These are phyloP conservation scores for Podargus strigoides DNA, from an alignment of 2,797 vertebrate genomes.

Conservation along the genomic window DNA sequence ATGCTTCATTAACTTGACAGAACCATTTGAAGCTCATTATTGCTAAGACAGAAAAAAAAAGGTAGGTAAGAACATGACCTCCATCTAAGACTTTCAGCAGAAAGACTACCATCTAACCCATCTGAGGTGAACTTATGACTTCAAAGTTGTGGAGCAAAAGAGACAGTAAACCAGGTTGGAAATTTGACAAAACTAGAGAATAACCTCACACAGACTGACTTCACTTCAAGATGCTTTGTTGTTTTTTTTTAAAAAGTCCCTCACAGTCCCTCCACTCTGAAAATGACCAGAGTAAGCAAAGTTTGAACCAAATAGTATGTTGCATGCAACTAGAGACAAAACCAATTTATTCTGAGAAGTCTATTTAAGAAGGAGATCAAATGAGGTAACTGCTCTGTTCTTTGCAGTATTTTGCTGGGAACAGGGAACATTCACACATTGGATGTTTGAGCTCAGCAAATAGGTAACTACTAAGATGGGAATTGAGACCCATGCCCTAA, in stretches of 20 bases:
- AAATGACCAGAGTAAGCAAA: neutral
- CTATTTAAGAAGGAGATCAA: neutral
- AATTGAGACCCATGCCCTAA: neutral
- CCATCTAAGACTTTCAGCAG: neutral
- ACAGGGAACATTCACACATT: neutral
- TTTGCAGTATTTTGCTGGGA: neutral
- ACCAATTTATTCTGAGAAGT: neutral
- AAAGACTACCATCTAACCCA: neutral
- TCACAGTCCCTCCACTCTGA: neutral
- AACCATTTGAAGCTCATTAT: conserved; percentile 6
- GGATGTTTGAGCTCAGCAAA: neutral
- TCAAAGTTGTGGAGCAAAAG: neutral
- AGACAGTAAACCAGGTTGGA: neutral
- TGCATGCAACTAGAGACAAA: neutral
- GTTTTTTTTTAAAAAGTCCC: too few relatives aligned
- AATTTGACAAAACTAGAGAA: conserved; percentile 10
- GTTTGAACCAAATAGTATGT: neutral
- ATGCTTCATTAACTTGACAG: conserved; percentile 45
- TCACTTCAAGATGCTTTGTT: neutral
- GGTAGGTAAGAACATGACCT: neutral
- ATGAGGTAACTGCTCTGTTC: neutral
- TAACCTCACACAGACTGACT: neutral
- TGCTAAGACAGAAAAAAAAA: neutral
- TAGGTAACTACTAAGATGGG: neutral
- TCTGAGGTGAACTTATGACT: neutral